Evolutionary conservation across 2,797 vertebrate genomes (phyloP), one percentile per base, ranked within the genome.

Genomic region (Gephyroberyx darwinii): DNA sequence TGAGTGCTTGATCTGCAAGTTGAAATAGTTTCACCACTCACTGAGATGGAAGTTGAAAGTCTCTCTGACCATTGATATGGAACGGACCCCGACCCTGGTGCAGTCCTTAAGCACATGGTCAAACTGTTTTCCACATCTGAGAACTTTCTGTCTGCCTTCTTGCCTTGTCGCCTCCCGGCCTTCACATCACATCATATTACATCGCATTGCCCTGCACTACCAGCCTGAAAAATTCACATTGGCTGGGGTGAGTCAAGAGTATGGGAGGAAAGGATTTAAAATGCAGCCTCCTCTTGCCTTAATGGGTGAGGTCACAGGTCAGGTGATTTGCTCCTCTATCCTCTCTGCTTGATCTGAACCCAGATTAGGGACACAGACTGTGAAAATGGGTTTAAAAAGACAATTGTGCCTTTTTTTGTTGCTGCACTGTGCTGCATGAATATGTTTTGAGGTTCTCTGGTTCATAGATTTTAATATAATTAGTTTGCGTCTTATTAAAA

Each of bases 101-200:
- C 66, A 41, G 30, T 58, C 47, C 3, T 1, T 19, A 52, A 57
- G 26, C 69, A 62, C 63, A 77, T 74, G 83, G 83, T 86, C 84
- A 86, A 86, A 82, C 68, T 64, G 63, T 61, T 78, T 72, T 83
- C 65, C 51, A 81, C 76, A 66, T 71, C 71, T 48, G 58, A 85
- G 68, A 85, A 75, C 78, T 79, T 79, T 75, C 62, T 65, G 55
- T 78, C 71, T 51, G 74, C 55, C 54, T 59, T 78, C 62, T 77
- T 74, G 80, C 81, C 78, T 69, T 77, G 65, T 51, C 88, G 88
- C 86, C 85, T 84, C 63, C 70, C 31, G 86, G 71, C 74, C 55
- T 81, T 88, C 83, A 87, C 80, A 78, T 89, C 86, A 86, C 68
- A 83, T 89, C 72, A 80, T 55, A 75, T 86, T 65, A 83, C 3